A percentile compares a stretch with the other conserved stretches of the same genome.
phyloP scores from a whole-genome alignment of 30 jellyfish, hydroid and myxozoan genomes.

The Aurelia sp. region DNA sequence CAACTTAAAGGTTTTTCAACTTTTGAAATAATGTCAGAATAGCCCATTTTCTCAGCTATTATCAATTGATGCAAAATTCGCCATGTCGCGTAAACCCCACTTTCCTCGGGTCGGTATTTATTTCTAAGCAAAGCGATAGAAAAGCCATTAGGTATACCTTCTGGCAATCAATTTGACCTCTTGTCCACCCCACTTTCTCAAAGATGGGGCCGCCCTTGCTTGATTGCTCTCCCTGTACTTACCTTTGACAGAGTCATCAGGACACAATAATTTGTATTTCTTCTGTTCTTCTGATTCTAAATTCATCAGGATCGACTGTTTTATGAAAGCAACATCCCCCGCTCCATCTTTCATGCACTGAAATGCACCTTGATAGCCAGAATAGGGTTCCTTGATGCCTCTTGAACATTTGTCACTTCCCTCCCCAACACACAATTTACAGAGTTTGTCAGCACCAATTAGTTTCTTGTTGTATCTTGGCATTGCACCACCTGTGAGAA shows the following conservation, averaged over 20 bases:
- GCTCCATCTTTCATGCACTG: conserved; percentile 62
- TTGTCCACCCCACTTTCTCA: too few relatives aligned
- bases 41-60: too few relatives aligned
- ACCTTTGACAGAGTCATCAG: conserved; percentile 48
- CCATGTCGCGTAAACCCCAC: too few relatives aligned
- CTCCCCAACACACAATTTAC: conserved; percentile 53
- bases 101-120: too few relatives aligned
- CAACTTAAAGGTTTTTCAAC: too few relatives aligned
- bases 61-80: too few relatives aligned
- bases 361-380: conserved; percentile 75
- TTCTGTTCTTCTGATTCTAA: conserved; percentile 54
- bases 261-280: conserved; percentile 55
- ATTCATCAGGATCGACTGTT: conserved; percentile 50
- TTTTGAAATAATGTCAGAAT: too few relatives aligned
- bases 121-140: too few relatives aligned
- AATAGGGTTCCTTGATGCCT: conserved; percentile 46
- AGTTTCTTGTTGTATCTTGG: conserved; percentile 50
- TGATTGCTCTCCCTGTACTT: background rate
- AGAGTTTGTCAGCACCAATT: conserved; percentile 36
- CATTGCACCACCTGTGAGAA: conserved; percentile 38
- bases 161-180: too few relatives aligned
- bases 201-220: too few relatives aligned
- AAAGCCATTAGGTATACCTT: too few relatives aligned
- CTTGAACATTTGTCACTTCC: conserved; percentile 52
- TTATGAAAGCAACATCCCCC: conserved; percentile 78